These are phyloP conservation scores for Sinosuthora webbiana DNA, from an alignment of 2,113 vertebrate species.

Conservation along the genomic window DNA sequence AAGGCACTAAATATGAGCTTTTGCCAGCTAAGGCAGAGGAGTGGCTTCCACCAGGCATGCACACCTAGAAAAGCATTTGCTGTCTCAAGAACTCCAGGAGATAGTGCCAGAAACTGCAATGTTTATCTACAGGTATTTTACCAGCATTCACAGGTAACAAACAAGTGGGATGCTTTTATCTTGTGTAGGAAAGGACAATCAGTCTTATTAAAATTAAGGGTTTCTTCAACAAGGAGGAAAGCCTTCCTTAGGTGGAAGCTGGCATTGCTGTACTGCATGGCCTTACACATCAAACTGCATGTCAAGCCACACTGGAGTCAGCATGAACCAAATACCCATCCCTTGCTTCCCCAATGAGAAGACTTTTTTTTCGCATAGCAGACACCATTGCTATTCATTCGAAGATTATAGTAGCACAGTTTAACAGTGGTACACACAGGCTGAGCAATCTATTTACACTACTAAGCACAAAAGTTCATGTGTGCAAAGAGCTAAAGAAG, in stretches of 20 bases:
- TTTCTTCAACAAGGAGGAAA: not conserved
- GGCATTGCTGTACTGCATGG: not conserved
- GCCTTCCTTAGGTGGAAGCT: not conserved
- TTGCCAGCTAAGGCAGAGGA: not conserved
- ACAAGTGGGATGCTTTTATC: accelerated
- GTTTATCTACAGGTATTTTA: not conserved
- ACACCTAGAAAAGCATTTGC: not conserved
- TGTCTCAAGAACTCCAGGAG: not conserved
- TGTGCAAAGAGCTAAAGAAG: not conserved
- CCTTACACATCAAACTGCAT: not conserved
- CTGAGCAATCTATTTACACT: not conserved
- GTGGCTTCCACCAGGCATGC: not conserved
- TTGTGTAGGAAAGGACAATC: not conserved
- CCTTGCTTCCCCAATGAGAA: not conserved
- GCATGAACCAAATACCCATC: not conserved
- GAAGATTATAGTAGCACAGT: too few species aligned
- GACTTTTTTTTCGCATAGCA: accelerated
- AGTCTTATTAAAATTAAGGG: not conserved
- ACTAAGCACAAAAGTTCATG: not conserved
- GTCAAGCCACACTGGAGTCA: not conserved
- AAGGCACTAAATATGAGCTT: not conserved
- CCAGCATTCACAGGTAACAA: not conserved
- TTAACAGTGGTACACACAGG: not conserved
- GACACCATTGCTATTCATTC: not conserved
- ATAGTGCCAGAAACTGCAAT: not conserved